Conservation (phyloP, 2,113 vertebrate species). For the Zingel zingel region DNA sequence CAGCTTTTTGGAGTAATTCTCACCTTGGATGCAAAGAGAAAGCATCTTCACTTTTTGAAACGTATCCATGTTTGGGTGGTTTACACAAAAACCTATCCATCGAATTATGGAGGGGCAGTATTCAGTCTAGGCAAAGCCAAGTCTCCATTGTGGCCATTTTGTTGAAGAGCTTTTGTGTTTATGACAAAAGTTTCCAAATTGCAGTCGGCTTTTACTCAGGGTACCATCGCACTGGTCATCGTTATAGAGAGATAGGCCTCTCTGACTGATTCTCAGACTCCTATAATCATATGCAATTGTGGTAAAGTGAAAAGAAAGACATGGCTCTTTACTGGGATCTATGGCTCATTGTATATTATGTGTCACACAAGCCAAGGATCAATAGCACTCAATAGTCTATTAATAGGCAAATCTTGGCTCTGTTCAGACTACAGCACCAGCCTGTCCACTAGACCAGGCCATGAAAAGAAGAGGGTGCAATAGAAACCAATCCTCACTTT, state of each 20-base stretch:
- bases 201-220: conserved; percentile 68
- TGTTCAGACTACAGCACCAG: conserved; percentile 79
- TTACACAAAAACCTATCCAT: conserved; percentile 61
- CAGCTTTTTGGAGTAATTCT: conserved; percentile 76
- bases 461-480: conserved; percentile 82
- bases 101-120: conserved; percentile 50
- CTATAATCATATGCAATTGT: conserved; percentile 88
- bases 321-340: conserved; percentile 81
- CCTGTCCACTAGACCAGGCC: conserved; percentile 79
- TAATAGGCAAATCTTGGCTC: conserved; percentile 84
- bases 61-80: conserved; percentile 65
- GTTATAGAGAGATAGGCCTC: conserved; percentile 58
- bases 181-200: conserved; percentile 82
- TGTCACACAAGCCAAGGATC: conserved; percentile 85
- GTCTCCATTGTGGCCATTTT: conserved; percentile 65
- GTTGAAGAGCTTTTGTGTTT: conserved; percentile 75
- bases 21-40: conserved; percentile 73
- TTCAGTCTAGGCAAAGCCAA: conserved; percentile 59
- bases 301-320: conserved; percentile 82
- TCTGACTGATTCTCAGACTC: conserved; percentile 74
- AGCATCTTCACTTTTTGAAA: conserved; percentile 72
- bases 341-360: conserved; percentile 87
- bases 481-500: conserved; percentile 84
- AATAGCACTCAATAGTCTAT: conserved; percentile 88
- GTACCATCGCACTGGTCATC: conserved; percentile 65